Evolutionary conservation across 2,113 vertebrate species (phyloP), one percentile per base, ranked within the genome.

Genomic region (Promerops cafer): DNA sequence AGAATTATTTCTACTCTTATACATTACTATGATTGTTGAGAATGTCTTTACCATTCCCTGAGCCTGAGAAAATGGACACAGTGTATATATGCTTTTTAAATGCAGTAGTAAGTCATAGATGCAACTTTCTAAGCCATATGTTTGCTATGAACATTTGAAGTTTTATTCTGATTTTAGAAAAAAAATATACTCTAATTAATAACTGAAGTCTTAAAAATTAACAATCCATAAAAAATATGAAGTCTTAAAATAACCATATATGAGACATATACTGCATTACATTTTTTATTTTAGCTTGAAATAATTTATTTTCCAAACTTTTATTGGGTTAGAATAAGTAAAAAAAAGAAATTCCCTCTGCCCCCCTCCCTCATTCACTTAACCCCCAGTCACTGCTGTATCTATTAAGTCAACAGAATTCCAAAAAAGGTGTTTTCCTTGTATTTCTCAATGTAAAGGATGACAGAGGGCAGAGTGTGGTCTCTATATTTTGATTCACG

Each of bases 291-390:
- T 65, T 54, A n/a, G 5, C 26, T 84, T 66, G 52, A 83, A 89
- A 57, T 56, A 42, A 44, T 60, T 72, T 47, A 0, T 87, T 70
- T 42, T 63, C 16, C 28, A 45, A 65, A 37, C 6, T 57, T 87
- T 44, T 5, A 10, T 68, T 80, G 5, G 2, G 4, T 82, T 89
- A 35, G n/a, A 74, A 23, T 35, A 31, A 89, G 40, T 23, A 35
- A 69, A 64, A 54, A 54, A 68, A 42, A 31, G 2, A 35, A 76
- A 31, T 35, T 31, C 7, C 3, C 1, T 18, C 30, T 31, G 3
- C 2, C 9, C 2, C 2, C 3, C 1, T 1, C 17, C 8, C 7
- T 14, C 13, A 2, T 80, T n/a, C 12, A 23, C 10, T 37, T 16
- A 52, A 59, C 1, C 2, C 21, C 4, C 21, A 66, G 37, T 47